phyloP scores from a whole-genome alignment of 2,797 vertebrate genomes.

The Adelosebastes latens region DNA sequence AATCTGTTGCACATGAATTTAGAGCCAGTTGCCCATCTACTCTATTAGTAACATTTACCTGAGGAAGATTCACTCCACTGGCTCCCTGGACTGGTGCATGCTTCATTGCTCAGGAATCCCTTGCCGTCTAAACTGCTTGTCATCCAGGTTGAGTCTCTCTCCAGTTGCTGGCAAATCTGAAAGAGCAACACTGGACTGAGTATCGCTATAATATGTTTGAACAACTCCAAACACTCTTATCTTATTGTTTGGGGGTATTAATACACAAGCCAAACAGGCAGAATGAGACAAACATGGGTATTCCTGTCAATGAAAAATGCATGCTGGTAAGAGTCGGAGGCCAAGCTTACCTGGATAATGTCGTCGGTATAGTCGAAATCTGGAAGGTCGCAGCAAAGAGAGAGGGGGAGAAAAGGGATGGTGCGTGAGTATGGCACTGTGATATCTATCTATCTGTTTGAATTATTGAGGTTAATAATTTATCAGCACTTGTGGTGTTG shows the following conservation, averaged over 20 bases:
- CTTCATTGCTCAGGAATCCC: constrained; percentile 88
- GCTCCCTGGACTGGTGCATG: constrained; percentile 78
- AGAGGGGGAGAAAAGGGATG: constrained; percentile 21
- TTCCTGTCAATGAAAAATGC: constrained; percentile 80
- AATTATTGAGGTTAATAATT: neutral
- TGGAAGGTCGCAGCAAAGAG: constrained; percentile 40
- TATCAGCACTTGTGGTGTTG: neutral
- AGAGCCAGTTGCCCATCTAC: neutral
- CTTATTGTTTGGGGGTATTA: constrained; percentile 9
- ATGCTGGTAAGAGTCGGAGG: constrained; percentile 14
- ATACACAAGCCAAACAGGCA: constrained; percentile 43
- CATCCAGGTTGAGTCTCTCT: constrained; percentile 82
- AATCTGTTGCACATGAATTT: neutral
- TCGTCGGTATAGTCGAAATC: constrained; percentile 51
- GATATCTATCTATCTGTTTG: neutral
- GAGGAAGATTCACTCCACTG: constrained; percentile 79
- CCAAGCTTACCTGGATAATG: constrained; percentile 77
- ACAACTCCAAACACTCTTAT: constrained; percentile 7
- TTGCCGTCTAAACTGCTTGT: constrained; percentile 72
- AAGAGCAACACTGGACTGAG: constrained; percentile 68
- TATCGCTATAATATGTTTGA: constrained; percentile 20
- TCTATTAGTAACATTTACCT: constrained; percentile 76
- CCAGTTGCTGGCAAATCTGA: constrained; percentile 71
- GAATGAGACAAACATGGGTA: constrained; percentile 64
- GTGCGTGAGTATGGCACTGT: neutral